Conservation (phyloP, 1,140 invertebrate genomes). For the Pissodes strobi region DNA sequence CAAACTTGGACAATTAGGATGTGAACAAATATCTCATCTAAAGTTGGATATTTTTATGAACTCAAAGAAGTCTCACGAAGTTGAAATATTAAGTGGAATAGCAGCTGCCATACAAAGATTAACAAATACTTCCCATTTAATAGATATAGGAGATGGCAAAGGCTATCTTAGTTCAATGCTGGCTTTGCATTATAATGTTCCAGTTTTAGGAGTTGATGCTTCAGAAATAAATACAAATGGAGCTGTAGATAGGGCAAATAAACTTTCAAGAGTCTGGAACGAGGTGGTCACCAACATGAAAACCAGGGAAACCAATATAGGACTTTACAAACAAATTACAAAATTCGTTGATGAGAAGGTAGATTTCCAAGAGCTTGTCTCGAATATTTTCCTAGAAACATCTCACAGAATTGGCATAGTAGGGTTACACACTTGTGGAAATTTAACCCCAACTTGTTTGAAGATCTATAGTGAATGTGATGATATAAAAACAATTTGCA, state of each 20-base stretch:
- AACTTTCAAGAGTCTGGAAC: conserved; percentile 63
- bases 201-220: conserved; percentile 80
- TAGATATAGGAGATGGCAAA: conserved; percentile 87
- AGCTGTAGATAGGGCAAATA: conserved; percentile 64
- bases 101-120: conserved; percentile 50
- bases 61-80: conserved; percentile 83
- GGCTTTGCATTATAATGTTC: conserved; percentile 69
- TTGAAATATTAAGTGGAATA: conserved; percentile 61
- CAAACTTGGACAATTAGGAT: conserved; percentile 53
- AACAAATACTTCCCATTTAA: conserved; percentile 59
- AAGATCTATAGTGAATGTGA: conserved; percentile 69
- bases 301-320: conserved; percentile 33
- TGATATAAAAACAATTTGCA: conserved; percentile 67
- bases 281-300: conserved; percentile 49
- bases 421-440: conserved; percentile 90
- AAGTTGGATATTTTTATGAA: conserved; percentile 71
- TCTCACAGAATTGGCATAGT: conserved; percentile 61
- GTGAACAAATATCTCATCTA: conserved; percentile 36
- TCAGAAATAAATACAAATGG: conserved; percentile 66
- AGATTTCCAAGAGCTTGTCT: conserved; percentile 59
- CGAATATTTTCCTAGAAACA: conserved; percentile 56
- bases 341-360: conserved; percentile 58
- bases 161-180: conserved; percentile 80
- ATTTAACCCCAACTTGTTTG: conserved; percentile 75
- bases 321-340: conserved; percentile 58